phyloP scores from a whole-genome alignment of 2,888 invertebrate genomes.

The Temnothorax unifasciatus region DNA sequence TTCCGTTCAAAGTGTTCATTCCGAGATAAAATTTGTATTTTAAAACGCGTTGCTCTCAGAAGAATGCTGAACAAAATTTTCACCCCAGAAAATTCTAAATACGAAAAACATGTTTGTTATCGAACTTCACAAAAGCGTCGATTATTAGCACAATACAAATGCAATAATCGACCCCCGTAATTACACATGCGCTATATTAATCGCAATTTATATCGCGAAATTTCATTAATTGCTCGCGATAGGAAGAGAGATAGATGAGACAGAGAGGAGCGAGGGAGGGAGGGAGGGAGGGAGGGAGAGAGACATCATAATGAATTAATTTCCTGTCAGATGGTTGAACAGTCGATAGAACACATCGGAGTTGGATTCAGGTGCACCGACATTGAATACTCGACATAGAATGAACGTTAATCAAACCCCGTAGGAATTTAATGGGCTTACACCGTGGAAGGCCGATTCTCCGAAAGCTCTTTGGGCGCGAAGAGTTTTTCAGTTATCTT shows the following conservation, averaged over 20 bases:
- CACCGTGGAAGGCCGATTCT: neutral
- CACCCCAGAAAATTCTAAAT: neutral
- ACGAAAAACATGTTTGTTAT: slow-evolving; percentile 8
- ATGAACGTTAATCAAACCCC: slow-evolving; percentile 39
- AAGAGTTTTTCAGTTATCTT: slow-evolving; percentile 50
- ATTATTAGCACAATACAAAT: neutral
- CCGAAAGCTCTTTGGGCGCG: slow-evolving; percentile 11
- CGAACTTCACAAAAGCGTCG: neutral
- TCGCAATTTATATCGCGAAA: slow-evolving; percentile 22
- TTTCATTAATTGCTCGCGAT: slow-evolving; percentile 14
- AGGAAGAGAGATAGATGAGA: neutral
- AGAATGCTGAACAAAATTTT: neutral
- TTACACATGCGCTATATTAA: slow-evolving; percentile 14
- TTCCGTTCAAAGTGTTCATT: neutral
- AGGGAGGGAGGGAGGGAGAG: neutral
- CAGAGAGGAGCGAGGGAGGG: neutral
- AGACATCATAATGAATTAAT: slow-evolving; percentile 43
- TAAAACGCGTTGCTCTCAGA: neutral
- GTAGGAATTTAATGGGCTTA: slow-evolving; percentile 34
- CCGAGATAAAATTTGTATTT: neutral
- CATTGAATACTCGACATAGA: slow-evolving; percentile 31
- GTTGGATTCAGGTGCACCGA: slow-evolving; percentile 21
- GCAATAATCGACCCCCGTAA: slow-evolving; percentile 4
- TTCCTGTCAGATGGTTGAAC: slow-evolving; percentile 37
- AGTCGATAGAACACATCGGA: slow-evolving; percentile 34